Evolutionary conservation across 2,797 vertebrate species (phyloP).

Genomic region (Sus cebifrons): DNA sequence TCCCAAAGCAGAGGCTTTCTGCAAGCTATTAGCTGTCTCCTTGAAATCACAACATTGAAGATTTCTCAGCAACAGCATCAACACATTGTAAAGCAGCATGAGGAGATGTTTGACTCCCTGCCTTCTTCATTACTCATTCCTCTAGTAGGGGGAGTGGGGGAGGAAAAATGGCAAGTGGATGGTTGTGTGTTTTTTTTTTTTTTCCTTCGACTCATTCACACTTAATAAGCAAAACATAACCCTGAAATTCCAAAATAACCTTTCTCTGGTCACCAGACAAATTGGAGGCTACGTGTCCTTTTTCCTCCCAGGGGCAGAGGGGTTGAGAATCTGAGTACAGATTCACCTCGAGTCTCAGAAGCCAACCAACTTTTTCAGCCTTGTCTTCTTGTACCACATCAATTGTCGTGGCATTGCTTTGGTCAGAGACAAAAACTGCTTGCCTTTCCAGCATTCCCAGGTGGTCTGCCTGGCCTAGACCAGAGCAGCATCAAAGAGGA

Average conservation of each 20-base stretch:
- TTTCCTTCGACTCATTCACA: constrained; percentile 60
- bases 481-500: neutral
- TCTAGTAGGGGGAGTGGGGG: constrained; percentile 6
- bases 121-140: constrained; percentile 77
- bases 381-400: constrained; percentile 2
- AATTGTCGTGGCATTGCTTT: neutral
- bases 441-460: neutral
- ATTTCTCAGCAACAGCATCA: constrained; percentile 77
- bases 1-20: constrained; percentile 79
- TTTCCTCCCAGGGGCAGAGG: neutral
- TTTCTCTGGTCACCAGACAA: constrained; percentile 43
- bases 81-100: constrained; percentile 75
- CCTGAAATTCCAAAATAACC: constrained; percentile 66
- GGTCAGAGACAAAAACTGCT: constrained; percentile 22
- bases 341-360: neutral
- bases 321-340: constrained; percentile 18
- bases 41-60: constrained; percentile 82
- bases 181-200: neutral
- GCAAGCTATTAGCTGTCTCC: constrained; percentile 82
- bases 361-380: neutral
- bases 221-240: constrained; percentile 70
- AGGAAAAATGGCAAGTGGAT: constrained; percentile 55
- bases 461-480: neutral
- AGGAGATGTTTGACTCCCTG: constrained; percentile 72
- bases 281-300: neutral